Evolutionary conservation across 2,113 vertebrate species (phyloP), one percentile per base, ranked within the genome.

Genomic region (Ictalurus furcatus): DNA sequence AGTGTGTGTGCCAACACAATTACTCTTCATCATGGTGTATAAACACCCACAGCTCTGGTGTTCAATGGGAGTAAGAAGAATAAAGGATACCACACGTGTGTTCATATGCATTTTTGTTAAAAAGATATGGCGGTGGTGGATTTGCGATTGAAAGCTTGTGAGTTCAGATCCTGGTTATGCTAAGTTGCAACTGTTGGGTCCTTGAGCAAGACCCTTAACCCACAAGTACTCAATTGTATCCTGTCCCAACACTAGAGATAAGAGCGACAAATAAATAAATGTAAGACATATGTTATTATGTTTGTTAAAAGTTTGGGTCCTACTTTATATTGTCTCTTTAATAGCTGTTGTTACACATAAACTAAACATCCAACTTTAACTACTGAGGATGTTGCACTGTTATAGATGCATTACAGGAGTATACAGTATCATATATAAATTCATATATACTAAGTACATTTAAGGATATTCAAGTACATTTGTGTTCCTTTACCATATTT

Each of bases 1-100:
- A 40, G 86, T 61, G 54, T 71, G 44, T 78, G 63, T 82, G 83
- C 89, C 87, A 88, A 80, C 83, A 87, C 67, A 85, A 90, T 88
- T 88, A 85, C 87, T 67, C 78, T 37, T 87, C 63, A 73, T 87
- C 89, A 74, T 82, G 81, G 86, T 88, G 69, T 71, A 73, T 85
- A 79, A 78, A 88, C 89, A 80, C 83, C 65, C 61, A 3, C 21
- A 48, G 56, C 84, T 59, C 21, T 67, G 12, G 74, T 67, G 8
- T 21, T 71, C 65, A 37, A 16, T 34, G 74, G 34, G 61, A 52
- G 74, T 76, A 7, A 16, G 25, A 25, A 23, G 28, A 44, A 37
- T 48, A 67, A 37, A 37, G 16, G 21, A 48, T 12, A 56, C n/a
- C 19, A 44, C 82, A 78, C 8, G 6, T 79, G 40, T 79, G 23